Evolutionary conservation across 1,140 invertebrate genomes (phyloP), one percentile per base, ranked within the genome.

Genomic region (Drosophila seguyi): DNA sequence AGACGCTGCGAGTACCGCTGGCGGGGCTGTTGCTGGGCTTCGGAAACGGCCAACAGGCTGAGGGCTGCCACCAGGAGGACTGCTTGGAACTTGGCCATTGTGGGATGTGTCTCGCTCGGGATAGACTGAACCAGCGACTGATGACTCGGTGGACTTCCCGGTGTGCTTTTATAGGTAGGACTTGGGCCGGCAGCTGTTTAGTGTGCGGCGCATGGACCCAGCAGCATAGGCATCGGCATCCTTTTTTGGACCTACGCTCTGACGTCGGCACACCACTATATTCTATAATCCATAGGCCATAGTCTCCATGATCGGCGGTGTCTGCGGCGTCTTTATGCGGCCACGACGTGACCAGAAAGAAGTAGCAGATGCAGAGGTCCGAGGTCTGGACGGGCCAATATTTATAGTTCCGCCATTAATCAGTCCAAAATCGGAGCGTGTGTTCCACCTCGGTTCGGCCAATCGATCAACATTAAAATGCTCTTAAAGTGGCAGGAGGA

Each of bases 371-470:
- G 80, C 69, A 48, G 67, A 59, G 22, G 42, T 71, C 66, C 66
- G 42, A 41, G 36, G 52, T 65, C 73, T 84, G 81, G 55, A 84
- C 47, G 11, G 62, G 58, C 36, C 71, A 57, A 39, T 73, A 86
- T 86, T 86, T 86, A 86, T 86, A 85, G 82, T 88, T 88, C 69
- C 78, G 77, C 74, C 85, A 88, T 84, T 78, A 90, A 90, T 85
- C 86, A 90, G 63, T 85, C 85, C 81, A 79, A 90, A 85, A 79
- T 71, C 78, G 66, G 59, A 75, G 55, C 62, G 69, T 61, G 31
- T 58, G 59, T 39, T 55, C 47, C 44, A 39, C 50, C 18, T 22
- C 67, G 42, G 31, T 50, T 25, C 36, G 39, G 22, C 36, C 67
- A 55, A 67, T 72, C 68, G 52, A 27, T 72, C 44, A 58, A 39